Evolutionary conservation across 2,113 vertebrate species (phyloP).

Genomic region (Ageneiosus marmoratus): DNA sequence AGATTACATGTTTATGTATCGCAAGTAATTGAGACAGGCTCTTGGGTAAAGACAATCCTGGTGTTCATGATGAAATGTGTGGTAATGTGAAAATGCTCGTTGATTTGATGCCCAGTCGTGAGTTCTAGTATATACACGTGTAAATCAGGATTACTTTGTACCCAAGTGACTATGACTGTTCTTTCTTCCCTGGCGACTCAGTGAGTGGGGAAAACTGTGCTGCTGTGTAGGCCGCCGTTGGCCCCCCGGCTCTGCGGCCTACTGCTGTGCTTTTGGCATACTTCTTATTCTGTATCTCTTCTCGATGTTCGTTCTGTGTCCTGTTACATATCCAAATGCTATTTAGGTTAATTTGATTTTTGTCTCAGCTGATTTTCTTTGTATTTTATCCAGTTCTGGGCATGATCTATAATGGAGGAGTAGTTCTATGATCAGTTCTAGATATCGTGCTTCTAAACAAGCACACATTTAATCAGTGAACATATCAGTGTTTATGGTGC

Average conservation of each 20-base stretch:
- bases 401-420: no score
- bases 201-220: slow-evolving; percentile 62
- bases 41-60: slow-evolving; percentile 69
- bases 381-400: slow-evolving; percentile 65
- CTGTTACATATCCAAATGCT: slow-evolving; percentile 55
- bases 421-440: no score
- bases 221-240: slow-evolving; percentile 75
- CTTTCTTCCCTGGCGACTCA: slow-evolving; percentile 51
- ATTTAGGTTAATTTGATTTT: slow-evolving; percentile 55
- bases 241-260: slow-evolving; percentile 63
- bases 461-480: slow-evolving; percentile 5
- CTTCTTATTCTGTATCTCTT: slow-evolving; percentile 66
- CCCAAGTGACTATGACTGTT: slow-evolving; percentile 72
- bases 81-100: not conserved
- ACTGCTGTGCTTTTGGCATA: slow-evolving; percentile 71
- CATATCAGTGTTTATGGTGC: slow-evolving; percentile 31
- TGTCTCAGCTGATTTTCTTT: slow-evolving; percentile 2
- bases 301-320: slow-evolving; percentile 50
- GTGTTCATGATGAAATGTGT: slow-evolving; percentile 18
- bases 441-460: slow-evolving; percentile 17
- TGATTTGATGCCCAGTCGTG: slow-evolving; percentile 6
- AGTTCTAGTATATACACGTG: slow-evolving; percentile 51
- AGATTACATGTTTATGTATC: slow-evolving; percentile 47
- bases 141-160: slow-evolving; percentile 67
- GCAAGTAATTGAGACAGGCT: slow-evolving; percentile 64